A percentile compares a stretch with the other conserved stretches of the same genome.
Conservation (phyloP, 2,113 vertebrate species). For the Myxocyprinus asiaticus region DNA sequence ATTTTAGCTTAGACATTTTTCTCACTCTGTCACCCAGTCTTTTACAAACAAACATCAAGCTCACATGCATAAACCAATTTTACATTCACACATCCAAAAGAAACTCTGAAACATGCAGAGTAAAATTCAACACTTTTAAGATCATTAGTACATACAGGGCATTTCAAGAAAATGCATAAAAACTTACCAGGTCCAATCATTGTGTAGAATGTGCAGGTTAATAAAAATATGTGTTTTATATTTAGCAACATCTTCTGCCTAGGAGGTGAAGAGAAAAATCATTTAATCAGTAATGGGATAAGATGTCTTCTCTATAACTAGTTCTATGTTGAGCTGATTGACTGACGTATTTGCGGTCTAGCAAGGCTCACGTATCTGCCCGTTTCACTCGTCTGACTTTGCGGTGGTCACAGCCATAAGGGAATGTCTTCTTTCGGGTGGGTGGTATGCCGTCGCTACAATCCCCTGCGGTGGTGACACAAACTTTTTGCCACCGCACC, state of each 20-base stretch:
- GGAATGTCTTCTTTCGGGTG: slow-evolving; percentile 64
- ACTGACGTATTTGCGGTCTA: slow-evolving; percentile 8
- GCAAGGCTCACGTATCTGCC: not conserved
- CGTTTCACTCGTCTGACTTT: slow-evolving; percentile 5
- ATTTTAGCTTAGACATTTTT: not conserved
- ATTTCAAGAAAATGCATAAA: not conserved
- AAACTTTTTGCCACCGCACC: slow-evolving; percentile 35
- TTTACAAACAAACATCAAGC: not conserved
- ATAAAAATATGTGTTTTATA: slow-evolving; percentile 88
- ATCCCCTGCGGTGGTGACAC: slow-evolving; percentile 55
- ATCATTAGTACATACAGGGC: too few relatives aligned
- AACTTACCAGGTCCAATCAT: slow-evolving; percentile 69
- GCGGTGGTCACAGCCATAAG: slow-evolving; percentile 53
- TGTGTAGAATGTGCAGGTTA: slow-evolving; percentile 79
- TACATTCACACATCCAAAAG: not conserved
- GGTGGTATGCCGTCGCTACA: slow-evolving; percentile 57
- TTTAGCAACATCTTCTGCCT: slow-evolving; percentile 89
- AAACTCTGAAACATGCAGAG: not conserved
- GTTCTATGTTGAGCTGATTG: not conserved
- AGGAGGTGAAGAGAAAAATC: slow-evolving; percentile 56
- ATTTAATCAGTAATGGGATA: slow-evolving; percentile 14
- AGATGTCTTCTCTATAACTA: not conserved
- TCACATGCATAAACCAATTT: not conserved
- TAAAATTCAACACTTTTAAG: too few relatives aligned
- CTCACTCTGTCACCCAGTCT: not conserved